Evolutionary conservation across 2,797 vertebrate species (phyloP).

Genomic region (Perodicticus potto): DNA sequence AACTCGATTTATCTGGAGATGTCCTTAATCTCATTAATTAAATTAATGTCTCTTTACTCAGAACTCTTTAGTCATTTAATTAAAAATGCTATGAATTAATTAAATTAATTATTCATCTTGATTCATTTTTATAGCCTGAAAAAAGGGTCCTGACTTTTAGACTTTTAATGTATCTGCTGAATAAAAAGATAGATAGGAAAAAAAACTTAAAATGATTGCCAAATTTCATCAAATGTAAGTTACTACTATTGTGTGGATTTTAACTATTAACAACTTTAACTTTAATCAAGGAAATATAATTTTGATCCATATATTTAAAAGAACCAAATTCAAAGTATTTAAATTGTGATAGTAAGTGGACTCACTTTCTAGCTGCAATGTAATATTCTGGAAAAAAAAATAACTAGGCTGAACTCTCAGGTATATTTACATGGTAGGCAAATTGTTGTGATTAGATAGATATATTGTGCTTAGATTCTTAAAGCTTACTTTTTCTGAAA

Average conservation of each 20-base stretch:
- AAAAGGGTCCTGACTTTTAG: not conserved
- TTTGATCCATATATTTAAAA: not conserved
- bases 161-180: not conserved
- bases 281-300: not conserved
- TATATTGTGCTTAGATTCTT: not conserved
- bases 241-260: not conserved
- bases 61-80: not conserved
- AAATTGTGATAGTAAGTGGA: not conserved
- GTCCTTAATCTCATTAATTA: not conserved
- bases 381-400: not conserved
- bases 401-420: not conserved
- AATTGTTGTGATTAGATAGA: not conserved
- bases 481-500: not conserved
- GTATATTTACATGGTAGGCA: not conserved
- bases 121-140: not conserved
- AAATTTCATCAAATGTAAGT: not conserved
- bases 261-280: not conserved
- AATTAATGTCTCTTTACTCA: not conserved
- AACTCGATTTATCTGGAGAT: not conserved
- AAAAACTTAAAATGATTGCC: not conserved
- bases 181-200: not conserved
- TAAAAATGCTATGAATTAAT: not conserved
- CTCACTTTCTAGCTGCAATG: not conserved
- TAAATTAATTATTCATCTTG: not conserved
- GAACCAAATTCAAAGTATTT: not conserved